Evolutionary conservation across 2,888 invertebrate genomes (phyloP).

Genomic region (Pollenia griseotomentosa): DNA sequence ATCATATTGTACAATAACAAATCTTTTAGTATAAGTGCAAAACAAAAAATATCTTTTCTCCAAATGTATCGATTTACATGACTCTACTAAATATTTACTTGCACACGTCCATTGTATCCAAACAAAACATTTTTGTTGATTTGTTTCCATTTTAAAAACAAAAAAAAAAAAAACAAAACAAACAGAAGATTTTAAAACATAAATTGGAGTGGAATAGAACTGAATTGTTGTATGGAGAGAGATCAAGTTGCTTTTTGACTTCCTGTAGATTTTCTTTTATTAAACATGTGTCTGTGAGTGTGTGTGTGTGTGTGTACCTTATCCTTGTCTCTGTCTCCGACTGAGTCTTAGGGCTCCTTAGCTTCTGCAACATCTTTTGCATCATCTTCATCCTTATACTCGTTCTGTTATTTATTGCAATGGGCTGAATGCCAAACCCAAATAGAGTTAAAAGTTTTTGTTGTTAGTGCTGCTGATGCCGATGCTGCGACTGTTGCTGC

Average conservation of each 20-base stretch:
- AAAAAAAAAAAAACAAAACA: constrained; percentile 28
- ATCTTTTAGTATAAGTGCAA: background rate
- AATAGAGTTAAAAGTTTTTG: constrained; percentile 57
- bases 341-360: background rate
- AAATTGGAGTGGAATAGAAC: constrained; percentile 42
- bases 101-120: constrained; percentile 47
- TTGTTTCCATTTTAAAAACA: constrained; percentile 6
- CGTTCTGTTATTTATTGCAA: constrained; percentile 70
- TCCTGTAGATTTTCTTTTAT: constrained; percentile 70
- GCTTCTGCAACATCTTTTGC: constrained; percentile 15
- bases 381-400: constrained; percentile 20
- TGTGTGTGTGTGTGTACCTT: background rate
- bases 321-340: background rate
- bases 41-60: background rate
- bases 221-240: constrained; percentile 49
- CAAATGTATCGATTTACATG: constrained; percentile 1
- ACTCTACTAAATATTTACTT: constrained; percentile 8
- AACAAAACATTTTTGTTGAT: constrained; percentile 48
- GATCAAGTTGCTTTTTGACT: constrained; percentile 72
- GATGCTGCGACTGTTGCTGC: background rate
- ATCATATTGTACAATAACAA: too few species aligned
- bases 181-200: constrained; percentile 1
- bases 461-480: constrained; percentile 11
- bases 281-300: constrained; percentile 29
- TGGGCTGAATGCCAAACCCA: constrained; percentile 71